Evolutionary conservation across 1,140 invertebrate species (phyloP).

Genomic region (Zaprionus lachaisei): DNA sequence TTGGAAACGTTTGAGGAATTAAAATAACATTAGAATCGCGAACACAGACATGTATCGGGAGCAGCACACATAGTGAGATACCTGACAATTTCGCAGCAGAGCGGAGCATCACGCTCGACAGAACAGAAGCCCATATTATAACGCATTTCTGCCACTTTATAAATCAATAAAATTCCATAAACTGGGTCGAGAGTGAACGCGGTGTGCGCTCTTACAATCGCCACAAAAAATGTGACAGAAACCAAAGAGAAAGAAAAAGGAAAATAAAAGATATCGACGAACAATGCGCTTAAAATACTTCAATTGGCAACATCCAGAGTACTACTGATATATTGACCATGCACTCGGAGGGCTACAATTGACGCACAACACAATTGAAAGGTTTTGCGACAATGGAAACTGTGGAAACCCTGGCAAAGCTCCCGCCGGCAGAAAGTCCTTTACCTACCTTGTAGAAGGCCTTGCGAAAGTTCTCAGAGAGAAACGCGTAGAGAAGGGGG

Average conservation of each 20-base stretch:
- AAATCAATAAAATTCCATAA: conserved; percentile 38
- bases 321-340: conserved; percentile 52
- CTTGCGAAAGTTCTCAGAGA: conserved; percentile 84
- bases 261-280: conserved; percentile 30
- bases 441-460: conserved; percentile 83
- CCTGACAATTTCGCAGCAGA: conserved; percentile 14
- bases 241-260: conserved; percentile 20
- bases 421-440: background rate
- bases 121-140: conserved; percentile 5
- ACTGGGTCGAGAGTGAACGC: conserved; percentile 32
- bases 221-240: conserved; percentile 49
- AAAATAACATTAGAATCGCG: conserved; percentile 58
- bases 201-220: conserved; percentile 15
- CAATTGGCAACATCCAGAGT: conserved; percentile 33
- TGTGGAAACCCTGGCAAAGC: background rate
- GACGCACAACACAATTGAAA: conserved; percentile 22
- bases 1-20: conserved; percentile 56
- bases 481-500: conserved; percentile 90
- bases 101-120: conserved; percentile 2
- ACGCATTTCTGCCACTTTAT: conserved; percentile 37
- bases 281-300: conserved; percentile 53
- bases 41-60: too few relatives aligned
- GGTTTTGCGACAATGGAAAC: conserved; percentile 26
- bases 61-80: conserved; percentile 27
- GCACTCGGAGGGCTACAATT: conserved; percentile 48